phyloP scores from a whole-genome alignment of 2,113 vertebrate species.

The Perognathus longimembris region DNA sequence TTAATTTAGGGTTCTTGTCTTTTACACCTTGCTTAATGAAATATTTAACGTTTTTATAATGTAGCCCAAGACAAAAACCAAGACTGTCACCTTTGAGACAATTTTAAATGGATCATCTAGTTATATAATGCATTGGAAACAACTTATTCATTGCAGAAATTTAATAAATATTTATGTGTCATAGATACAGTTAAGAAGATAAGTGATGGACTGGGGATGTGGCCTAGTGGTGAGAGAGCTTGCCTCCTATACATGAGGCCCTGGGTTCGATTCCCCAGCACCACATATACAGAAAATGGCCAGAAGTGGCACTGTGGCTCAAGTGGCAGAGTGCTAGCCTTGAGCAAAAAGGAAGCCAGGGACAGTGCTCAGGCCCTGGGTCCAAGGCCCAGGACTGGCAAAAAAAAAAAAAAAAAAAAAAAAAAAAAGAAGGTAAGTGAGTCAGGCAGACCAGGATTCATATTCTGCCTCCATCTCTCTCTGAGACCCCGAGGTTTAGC shows the following conservation, averaged over 20 bases:
- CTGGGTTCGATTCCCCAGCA: too few relatives aligned
- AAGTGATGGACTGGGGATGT: neutral
- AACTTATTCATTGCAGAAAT: neutral
- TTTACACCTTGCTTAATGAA: neutral
- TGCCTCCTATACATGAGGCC: too few relatives aligned
- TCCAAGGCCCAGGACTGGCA: too few relatives aligned
- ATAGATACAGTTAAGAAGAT: neutral
- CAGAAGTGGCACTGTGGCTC: too few relatives aligned
- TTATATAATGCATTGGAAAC: neutral
- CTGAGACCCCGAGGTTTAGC: neutral
- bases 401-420: too few relatives aligned
- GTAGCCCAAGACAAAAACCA: neutral
- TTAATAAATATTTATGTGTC: neutral
- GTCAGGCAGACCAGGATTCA: neutral
- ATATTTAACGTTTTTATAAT: neutral
- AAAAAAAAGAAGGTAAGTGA: too few relatives aligned
- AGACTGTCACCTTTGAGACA: neutral
- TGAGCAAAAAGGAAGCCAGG: too few relatives aligned
- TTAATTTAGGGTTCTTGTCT: constrained; percentile 46
- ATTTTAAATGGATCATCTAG: neutral
- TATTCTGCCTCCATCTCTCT: neutral
- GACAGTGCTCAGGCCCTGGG: too few relatives aligned
- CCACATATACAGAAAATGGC: too few relatives aligned
- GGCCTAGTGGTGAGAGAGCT: too few relatives aligned
- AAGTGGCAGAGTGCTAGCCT: too few relatives aligned